Base-by-base conservation (phyloP, 2,888 invertebrate species). In the Drosophila mulleri region DNA sequence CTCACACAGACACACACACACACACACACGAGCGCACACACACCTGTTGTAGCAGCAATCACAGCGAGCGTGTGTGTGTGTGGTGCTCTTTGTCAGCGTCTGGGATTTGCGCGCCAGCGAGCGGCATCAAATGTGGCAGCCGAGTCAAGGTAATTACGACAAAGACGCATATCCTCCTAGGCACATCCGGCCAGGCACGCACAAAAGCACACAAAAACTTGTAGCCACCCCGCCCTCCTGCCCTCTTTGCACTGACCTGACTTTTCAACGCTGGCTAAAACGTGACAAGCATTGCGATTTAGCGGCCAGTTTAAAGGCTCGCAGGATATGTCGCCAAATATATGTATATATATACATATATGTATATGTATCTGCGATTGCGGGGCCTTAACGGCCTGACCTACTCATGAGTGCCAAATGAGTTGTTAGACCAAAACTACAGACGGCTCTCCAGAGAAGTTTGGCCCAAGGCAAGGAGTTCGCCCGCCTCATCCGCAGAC, bases 391-490 rank as follows among this genome's bases (percentile, higher is more conserved):
- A 83, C 90, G 68, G 72, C 78, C 82, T 90, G 88, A 90, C 90
- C 90, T 73, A 90, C 80, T 90, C 88, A 82, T 76, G 88, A 79
- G 89, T 72, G 78, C 73, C 89, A 86, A 86, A 86, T 90, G 89
- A 90, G 88, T 82, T 89, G 84, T 87, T 81, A 72, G 67, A 59
- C 67, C 47, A 59, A 60, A 67, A 52, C 67, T 67, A 72, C 50
- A 67, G 72, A 72, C 59, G 66, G 35, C 61, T 72, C 73, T 60
- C 61, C 59, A 58, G 61, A 77, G 82, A 64, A 81, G 63, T 59
- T 76, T 47, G 54, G 52, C 23, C 18, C 35, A 23, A 37, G 39
- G 29, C 61, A 42, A 52, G 35, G 11, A 29, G 66, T 12, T 20
- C 29, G 59, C n/a, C 35, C 4, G 29, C 14, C 50, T 37, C 47